Evolutionary conservation across 1,140 invertebrate genomes (phyloP).

Genomic region (Platyscapa corneri): DNA sequence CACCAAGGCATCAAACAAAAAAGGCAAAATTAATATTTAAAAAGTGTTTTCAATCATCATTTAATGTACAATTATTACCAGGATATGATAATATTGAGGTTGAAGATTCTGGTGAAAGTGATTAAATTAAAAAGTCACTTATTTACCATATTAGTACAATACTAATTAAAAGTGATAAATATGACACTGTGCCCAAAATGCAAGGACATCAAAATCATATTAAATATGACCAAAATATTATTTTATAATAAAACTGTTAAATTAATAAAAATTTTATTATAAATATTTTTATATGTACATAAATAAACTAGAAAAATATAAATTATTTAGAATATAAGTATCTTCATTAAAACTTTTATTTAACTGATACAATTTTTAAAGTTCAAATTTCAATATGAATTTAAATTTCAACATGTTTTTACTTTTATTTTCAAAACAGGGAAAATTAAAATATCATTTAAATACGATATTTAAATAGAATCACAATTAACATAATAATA

Average conservation of each 20-base stretch:
- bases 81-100: slow-evolving; percentile 76
- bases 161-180: not conserved
- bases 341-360: not conserved
- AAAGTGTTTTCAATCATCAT: slow-evolving; percentile 81
- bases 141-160: not conserved
- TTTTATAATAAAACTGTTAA: not conserved
- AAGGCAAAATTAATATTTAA: slow-evolving; percentile 76
- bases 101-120: slow-evolving; percentile 76
- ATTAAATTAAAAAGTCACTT: slow-evolving; percentile 10
- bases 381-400: too few relatives aligned
- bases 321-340: not conserved
- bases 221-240: slow-evolving; percentile 1
- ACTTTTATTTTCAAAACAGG: too few relatives aligned
- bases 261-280: slow-evolving; percentile 12
- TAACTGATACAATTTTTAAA: not conserved
- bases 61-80: slow-evolving; percentile 74
- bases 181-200: not conserved
- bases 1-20: slow-evolving; percentile 68
- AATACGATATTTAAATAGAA: not conserved
- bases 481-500: too few relatives aligned
- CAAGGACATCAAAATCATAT: not conserved
- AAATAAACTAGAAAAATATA: not conserved
- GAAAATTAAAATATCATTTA: too few relatives aligned
- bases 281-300: slow-evolving; percentile 31
- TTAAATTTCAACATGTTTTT: too few relatives aligned